phyloP scores from a whole-genome alignment of 2,888 invertebrate species.

The Cephus pulcher region DNA sequence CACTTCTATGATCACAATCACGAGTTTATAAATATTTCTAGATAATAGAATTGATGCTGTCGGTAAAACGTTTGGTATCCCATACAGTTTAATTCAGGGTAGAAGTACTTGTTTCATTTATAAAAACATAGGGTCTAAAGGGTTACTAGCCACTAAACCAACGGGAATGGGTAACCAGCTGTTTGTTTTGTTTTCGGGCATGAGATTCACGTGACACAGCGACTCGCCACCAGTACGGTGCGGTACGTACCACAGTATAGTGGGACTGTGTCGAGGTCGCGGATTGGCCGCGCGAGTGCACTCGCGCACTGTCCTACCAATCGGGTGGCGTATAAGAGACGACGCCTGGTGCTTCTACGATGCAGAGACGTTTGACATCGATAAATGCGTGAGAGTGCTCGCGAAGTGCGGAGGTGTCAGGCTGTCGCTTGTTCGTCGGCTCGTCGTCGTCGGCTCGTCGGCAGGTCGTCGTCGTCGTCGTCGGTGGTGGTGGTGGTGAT shows the following conservation, averaged over 20 bases:
- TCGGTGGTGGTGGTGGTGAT: constrained; percentile 4
- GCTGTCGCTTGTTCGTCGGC: constrained; percentile 72
- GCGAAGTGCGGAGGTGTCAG: constrained; percentile 72
- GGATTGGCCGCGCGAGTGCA: constrained; percentile 70
- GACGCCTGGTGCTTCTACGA: constrained; percentile 69
- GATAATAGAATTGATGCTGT: not conserved
- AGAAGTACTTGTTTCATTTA: not conserved
- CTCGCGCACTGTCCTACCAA: constrained; percentile 69
- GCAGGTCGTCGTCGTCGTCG: constrained; percentile 35
- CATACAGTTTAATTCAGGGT: not conserved
- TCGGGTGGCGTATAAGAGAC: constrained; percentile 61
- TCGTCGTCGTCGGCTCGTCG: constrained; percentile 43
- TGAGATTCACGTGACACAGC: constrained; percentile 76
- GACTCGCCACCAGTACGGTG: constrained; percentile 46
- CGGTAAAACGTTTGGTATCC: not conserved
- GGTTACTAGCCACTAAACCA: not conserved
- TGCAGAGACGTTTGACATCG: constrained; percentile 74
- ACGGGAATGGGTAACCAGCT: constrained; percentile 52
- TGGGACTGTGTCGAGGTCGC: constrained; percentile 52
- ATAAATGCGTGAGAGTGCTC: constrained; percentile 74
- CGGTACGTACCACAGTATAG: constrained; percentile 55
- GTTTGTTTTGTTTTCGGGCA: constrained; percentile 79
- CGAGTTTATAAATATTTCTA: not conserved
- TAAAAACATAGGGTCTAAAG: constrained; percentile 1
- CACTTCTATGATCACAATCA: not conserved